These are phyloP conservation scores for Cydia amplana DNA, from an alignment of 1,140 invertebrate genomes.

Conservation along the genomic window DNA sequence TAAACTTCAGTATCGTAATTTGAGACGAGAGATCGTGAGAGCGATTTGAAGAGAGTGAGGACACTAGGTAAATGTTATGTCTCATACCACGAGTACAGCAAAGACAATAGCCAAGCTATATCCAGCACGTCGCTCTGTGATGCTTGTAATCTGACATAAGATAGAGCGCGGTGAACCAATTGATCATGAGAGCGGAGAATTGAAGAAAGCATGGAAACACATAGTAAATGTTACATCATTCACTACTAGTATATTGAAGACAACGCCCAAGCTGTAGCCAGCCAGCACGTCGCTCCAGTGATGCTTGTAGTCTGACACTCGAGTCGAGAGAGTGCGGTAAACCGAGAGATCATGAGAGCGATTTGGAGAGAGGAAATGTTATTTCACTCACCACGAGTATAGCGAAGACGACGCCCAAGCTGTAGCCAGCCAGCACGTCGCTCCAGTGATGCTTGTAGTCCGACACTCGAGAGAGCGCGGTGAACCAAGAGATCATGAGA, in stretches of 20 bases:
- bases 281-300: conserved; percentile 92
- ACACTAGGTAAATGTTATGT: conserved; percentile 1
- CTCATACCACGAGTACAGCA: conserved; percentile 81
- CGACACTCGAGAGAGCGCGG: conserved; percentile 91
- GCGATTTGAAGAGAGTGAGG: conserved; percentile 52
- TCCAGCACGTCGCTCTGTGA: conserved; percentile 90
- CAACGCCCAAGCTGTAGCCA: conserved; percentile 79
- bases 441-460: conserved; percentile 99
- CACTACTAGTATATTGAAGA: conserved; percentile 81
- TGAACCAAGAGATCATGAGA: conserved; percentile 88
- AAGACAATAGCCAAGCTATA: conserved; percentile 77
- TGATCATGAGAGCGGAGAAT: conserved; percentile 85
- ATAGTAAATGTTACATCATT: conserved; percentile 48
- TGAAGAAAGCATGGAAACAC: conserved; percentile 83
- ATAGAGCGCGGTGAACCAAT: conserved; percentile 90
- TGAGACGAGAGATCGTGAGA: conserved; percentile 83
- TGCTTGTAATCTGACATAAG: conserved; percentile 97
- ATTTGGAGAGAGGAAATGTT: not conserved
- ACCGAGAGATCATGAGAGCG: conserved; percentile 88
- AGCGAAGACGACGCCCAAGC: conserved; percentile 78
- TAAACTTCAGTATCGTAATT: too few species aligned
- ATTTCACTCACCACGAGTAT: conserved; percentile 80
- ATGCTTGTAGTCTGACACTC: conserved; percentile 97
- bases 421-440: conserved; percentile 82
- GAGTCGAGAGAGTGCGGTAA: conserved; percentile 89